Conservation (phyloP, 2,113 vertebrate species). For the Noturus placidus region DNA sequence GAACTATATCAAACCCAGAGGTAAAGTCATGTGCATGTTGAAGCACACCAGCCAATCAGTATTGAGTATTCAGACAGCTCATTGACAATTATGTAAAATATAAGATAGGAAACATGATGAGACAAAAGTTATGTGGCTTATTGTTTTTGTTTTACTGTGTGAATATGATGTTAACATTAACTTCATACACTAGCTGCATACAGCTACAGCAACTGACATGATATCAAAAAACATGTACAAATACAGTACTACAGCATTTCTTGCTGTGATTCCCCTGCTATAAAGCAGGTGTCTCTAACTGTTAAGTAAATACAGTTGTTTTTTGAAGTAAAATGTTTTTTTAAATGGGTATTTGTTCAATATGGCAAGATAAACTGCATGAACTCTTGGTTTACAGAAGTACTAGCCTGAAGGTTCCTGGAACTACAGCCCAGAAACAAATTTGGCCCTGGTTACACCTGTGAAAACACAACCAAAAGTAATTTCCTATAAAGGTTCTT, state of each 20-base stretch:
- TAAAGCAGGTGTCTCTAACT: background rate
- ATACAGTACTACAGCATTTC: background rate
- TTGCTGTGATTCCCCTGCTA: background rate
- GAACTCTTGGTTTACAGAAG: background rate
- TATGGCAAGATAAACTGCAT: background rate
- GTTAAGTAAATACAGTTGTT: background rate
- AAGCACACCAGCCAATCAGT: too few relatives aligned
- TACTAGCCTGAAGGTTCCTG: background rate
- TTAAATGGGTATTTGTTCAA: background rate
- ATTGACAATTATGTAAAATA: background rate
- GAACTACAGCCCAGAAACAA: background rate
- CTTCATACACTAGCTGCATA: background rate
- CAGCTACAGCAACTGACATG: background rate
- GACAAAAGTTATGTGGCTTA: background rate
- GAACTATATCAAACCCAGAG: too few relatives aligned
- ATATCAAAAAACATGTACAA: background rate
- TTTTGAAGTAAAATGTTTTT: background rate
- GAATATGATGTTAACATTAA: background rate
- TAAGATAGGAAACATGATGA: background rate
- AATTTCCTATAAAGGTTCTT: background rate
- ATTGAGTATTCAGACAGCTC: too few relatives aligned
- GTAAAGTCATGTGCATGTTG: too few relatives aligned
- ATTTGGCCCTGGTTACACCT: background rate
- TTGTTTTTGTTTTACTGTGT: background rate
- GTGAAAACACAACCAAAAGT: background rate